phyloP scores from a whole-genome alignment of 2,113 vertebrate species.

The Zeus faber region DNA sequence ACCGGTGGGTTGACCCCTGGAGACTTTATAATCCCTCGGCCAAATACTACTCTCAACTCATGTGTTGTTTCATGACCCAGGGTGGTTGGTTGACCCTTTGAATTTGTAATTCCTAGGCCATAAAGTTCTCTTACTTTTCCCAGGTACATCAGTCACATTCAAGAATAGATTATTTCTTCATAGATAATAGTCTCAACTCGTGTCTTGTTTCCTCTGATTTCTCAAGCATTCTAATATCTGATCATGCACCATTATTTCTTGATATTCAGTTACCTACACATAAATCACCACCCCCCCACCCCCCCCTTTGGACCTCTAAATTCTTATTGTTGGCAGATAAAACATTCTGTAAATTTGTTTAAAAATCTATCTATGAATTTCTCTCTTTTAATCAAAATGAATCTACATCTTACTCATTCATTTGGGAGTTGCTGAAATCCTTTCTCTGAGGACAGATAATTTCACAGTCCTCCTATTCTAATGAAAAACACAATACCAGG shows the following conservation, averaged over 20 bases:
- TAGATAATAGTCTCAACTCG: background rate
- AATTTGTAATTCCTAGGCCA: background rate
- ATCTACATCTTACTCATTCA: slow-evolving; percentile 5
- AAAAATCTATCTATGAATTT: too few species aligned
- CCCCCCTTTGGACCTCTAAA: slow-evolving; percentile 6
- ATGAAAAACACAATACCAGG: background rate
- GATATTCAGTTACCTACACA: slow-evolving; percentile 1
- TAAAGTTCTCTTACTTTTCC: slow-evolving; percentile 2
- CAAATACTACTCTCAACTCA: slow-evolving; percentile 10
- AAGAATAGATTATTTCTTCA: slow-evolving; percentile 6
- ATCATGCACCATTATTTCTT: background rate
- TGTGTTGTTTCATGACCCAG: slow-evolving; percentile 13
- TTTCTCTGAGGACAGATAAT: slow-evolving; percentile 22
- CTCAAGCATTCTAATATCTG: slow-evolving; percentile 10
- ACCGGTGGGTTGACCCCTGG: too few species aligned
- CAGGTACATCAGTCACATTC: slow-evolving; percentile 3
- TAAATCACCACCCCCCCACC: background rate
- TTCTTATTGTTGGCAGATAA: slow-evolving; percentile 9
- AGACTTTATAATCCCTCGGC: too few species aligned
- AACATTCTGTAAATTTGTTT: slow-evolving; percentile 1
- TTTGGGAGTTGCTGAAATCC: slow-evolving; percentile 13
- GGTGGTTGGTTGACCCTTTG: slow-evolving; percentile 6
- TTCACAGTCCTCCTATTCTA: background rate
- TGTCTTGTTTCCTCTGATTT: background rate
- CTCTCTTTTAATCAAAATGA: slow-evolving; percentile 11